Evolutionary conservation across 2,888 invertebrate species (phyloP).

Genomic region (Invenusta paracnida): DNA sequence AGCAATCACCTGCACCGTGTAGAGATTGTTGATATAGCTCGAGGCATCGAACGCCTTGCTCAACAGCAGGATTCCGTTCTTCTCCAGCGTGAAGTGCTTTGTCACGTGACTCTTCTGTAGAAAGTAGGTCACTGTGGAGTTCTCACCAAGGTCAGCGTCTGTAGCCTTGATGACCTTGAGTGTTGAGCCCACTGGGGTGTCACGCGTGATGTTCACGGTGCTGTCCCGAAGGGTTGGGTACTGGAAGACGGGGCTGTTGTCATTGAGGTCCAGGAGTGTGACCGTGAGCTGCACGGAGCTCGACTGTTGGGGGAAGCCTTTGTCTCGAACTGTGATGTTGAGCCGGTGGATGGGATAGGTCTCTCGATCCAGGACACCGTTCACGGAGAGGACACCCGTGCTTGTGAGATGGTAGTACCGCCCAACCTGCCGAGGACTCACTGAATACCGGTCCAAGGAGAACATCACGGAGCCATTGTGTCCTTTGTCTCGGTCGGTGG

Average conservation of each 20-base stretch:
- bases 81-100: conserved; percentile 12
- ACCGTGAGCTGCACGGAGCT: conserved; percentile 36
- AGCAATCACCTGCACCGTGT: background rate
- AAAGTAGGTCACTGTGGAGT: background rate
- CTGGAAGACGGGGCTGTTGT: conserved; percentile 23
- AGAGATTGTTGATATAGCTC: background rate
- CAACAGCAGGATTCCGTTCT: background rate
- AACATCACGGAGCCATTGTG: conserved; percentile 17
- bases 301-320: conserved; percentile 9
- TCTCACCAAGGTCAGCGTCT: conserved; percentile 26
- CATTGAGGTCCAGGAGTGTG: conserved; percentile 33
- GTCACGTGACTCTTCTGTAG: background rate
- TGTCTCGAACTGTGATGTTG: conserved; percentile 17
- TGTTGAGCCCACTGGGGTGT: conserved; percentile 22
- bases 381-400: conserved; percentile 20
- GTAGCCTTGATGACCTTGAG: conserved; percentile 32
- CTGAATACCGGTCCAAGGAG: background rate
- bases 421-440: background rate
- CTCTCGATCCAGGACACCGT: conserved; percentile 36
- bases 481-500: conserved; percentile 35
- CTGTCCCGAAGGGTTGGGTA: conserved; percentile 31
- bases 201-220: conserved; percentile 21
- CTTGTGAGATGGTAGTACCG: conserved; percentile 23
- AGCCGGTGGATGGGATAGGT: conserved; percentile 29
- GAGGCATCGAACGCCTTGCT: background rate